These are phyloP conservation scores for Penaeus japonicus DNA, from an alignment of 1,140 invertebrate genomes.

Conservation along the genomic window DNA sequence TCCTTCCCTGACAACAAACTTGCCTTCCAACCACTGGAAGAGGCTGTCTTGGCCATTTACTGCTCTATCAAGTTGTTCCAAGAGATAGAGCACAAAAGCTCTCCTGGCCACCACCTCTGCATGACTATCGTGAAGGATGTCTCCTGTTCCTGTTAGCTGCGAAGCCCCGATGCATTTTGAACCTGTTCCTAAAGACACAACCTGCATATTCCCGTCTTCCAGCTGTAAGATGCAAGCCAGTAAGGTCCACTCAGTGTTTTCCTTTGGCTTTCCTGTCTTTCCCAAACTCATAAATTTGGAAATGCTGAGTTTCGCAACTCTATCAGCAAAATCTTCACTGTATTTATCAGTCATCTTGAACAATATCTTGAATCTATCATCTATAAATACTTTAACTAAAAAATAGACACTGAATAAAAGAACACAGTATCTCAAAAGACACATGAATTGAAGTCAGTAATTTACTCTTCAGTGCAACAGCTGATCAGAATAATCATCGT, in stretches of 20 bases:
- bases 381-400: background rate
- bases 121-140: slow-evolving; percentile 87
- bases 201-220: slow-evolving; percentile 64
- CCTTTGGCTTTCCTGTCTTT: slow-evolving; percentile 80
- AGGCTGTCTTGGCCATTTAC: slow-evolving; percentile 64
- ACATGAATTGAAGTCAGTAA: background rate
- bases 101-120: slow-evolving; percentile 87
- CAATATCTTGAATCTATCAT: background rate
- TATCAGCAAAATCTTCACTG: slow-evolving; percentile 63
- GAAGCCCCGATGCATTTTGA: slow-evolving; percentile 87
- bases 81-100: slow-evolving; percentile 80
- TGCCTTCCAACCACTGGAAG: slow-evolving; percentile 61
- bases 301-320: slow-evolving; percentile 70
- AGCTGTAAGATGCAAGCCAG: slow-evolving; percentile 76
- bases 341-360: background rate
- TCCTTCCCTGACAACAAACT: slow-evolving; percentile 67
- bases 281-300: slow-evolving; percentile 74
- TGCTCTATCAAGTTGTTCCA: slow-evolving; percentile 70
- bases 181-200: slow-evolving; percentile 85
- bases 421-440: background rate
- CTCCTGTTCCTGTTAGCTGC: slow-evolving; percentile 74
- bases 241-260: slow-evolving; percentile 80
- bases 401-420: background rate
- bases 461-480: slow-evolving; percentile 24
- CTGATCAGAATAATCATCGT: slow-evolving; percentile 57